A percentile compares a stretch with the other conserved stretches of the same genome.
Evolutionary conservation across 2,888 invertebrate genomes (phyloP).

Genomic region (Cepaea hortensis): DNA sequence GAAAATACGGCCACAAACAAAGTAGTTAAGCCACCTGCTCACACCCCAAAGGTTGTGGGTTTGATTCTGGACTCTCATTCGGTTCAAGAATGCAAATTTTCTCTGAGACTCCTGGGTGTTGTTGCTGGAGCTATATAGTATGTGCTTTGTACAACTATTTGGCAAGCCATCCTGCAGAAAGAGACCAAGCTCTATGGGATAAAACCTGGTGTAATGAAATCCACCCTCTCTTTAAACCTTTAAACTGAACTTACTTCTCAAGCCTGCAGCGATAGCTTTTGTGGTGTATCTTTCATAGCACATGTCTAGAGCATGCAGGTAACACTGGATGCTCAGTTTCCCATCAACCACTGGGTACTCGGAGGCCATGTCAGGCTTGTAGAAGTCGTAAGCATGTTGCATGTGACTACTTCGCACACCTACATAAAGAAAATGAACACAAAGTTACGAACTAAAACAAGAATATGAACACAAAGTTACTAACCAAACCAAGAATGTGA

Average conservation of each 20-base stretch:
- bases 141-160: too few relatives aligned
- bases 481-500: too few relatives aligned
- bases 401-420: constrained; percentile 91
- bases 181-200: too few relatives aligned
- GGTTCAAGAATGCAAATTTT: too few relatives aligned
- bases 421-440: constrained; percentile 42
- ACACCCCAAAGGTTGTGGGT: too few relatives aligned
- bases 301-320: constrained; percentile 92
- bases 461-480: background rate
- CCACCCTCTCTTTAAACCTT: too few relatives aligned
- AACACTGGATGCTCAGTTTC: constrained; percentile 94
- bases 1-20: background rate
- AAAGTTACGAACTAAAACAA: background rate
- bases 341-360: constrained; percentile 98
- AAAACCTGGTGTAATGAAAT: too few relatives aligned
- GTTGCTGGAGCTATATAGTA: too few relatives aligned
- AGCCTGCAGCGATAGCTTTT: constrained; percentile 62
- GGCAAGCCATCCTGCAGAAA: too few relatives aligned
- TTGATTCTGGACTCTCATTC: too few relatives aligned
- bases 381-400: constrained; percentile 97
- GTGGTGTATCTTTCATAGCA: constrained; percentile 89
- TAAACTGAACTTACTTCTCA: constrained; percentile 54
- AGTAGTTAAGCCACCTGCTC: background rate
- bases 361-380: constrained; percentile 94
- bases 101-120: too few relatives aligned